Conservation (phyloP, 1,140 invertebrate species). For the Trachymyrmex cornetzi region DNA sequence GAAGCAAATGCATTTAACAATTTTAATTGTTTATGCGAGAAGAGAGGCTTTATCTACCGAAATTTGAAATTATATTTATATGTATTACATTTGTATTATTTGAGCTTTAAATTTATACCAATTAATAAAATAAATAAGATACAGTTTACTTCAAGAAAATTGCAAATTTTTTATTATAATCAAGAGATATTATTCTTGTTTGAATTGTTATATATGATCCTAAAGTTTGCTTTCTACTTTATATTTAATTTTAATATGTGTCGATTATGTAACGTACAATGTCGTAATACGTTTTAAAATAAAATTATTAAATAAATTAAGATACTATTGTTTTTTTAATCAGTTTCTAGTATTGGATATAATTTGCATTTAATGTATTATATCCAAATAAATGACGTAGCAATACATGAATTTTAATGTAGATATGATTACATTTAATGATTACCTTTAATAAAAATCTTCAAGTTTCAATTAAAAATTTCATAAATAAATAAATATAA, state of each 20-base stretch:
- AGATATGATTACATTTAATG: not conserved
- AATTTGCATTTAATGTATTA: not conserved
- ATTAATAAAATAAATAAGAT: constrained; percentile 32
- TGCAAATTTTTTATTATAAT: not conserved
- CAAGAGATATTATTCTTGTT: not conserved
- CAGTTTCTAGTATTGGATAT: too few relatives aligned
- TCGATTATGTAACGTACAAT: not conserved
- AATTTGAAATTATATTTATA: not conserved
- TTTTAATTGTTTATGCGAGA: constrained; percentile 52
- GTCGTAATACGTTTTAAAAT: not conserved
- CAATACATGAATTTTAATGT: not conserved
- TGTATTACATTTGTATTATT: not conserved
- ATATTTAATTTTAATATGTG: not conserved
- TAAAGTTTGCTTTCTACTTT: not conserved
- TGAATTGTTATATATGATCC: not conserved
- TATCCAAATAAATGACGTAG: not conserved
- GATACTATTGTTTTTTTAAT: not conserved
- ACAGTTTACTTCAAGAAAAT: not conserved
- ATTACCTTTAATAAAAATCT: not conserved
- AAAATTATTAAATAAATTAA: not conserved
- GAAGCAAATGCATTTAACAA: constrained; percentile 28
- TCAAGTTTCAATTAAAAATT: not conserved
- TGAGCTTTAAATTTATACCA: constrained; percentile 15
- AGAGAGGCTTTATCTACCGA: not conserved
- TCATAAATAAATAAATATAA: not conserved